phyloP scores from a whole-genome alignment of 2,888 invertebrate genomes.

The Spodoptera exigua region DNA sequence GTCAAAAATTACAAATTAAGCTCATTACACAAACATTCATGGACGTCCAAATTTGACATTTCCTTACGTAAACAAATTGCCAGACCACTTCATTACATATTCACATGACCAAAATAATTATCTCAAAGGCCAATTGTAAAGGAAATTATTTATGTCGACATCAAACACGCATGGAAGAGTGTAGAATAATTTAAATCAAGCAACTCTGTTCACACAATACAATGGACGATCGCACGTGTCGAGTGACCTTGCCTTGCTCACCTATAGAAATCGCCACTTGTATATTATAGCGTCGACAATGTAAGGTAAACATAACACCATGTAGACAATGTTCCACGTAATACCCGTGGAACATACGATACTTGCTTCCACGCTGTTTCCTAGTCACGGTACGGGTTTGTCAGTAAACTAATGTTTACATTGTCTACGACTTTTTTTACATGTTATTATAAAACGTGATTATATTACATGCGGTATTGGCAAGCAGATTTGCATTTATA shows the following conservation, averaged over 20 bases:
- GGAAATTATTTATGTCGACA: conserved; percentile 46
- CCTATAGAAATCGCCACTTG: conserved; percentile 63
- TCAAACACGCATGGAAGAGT: conserved; percentile 39
- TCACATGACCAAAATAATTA: conserved; percentile 51
- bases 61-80: conserved; percentile 39
- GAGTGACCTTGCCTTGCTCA: conserved; percentile 74
- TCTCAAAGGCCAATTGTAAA: conserved; percentile 45
- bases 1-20: conserved; percentile 24
- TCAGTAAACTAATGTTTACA: conserved; percentile 38
- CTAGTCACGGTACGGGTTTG: conserved; percentile 47
- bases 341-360: conserved; percentile 67
- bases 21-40: conserved; percentile 31
- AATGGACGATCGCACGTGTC: conserved; percentile 76
- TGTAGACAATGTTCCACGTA: conserved; percentile 70
- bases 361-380: conserved; percentile 58
- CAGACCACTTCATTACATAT: conserved; percentile 38
- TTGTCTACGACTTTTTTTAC: conserved; percentile 7
- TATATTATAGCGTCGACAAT: conserved; percentile 62
- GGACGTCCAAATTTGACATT: conserved; percentile 38
- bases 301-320: conserved; percentile 66
- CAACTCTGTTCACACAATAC: conserved; percentile 63
- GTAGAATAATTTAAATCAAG: conserved; percentile 57
- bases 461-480: background rate
- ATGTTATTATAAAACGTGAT: background rate
- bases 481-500: background rate